Conservation (phyloP, 2,797 vertebrate species). For the Thaleichthys pacificus region DNA sequence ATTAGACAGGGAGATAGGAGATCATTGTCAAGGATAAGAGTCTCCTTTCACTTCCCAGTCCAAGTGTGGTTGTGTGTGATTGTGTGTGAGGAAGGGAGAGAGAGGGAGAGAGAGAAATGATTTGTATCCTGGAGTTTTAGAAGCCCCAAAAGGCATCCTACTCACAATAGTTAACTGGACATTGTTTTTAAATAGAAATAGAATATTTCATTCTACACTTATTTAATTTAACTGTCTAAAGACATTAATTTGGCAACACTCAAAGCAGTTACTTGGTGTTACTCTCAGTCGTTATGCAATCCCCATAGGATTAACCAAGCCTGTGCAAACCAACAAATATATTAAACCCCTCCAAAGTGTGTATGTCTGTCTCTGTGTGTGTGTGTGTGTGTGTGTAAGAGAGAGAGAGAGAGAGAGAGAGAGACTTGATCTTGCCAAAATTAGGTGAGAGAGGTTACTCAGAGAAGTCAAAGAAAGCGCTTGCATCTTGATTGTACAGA, state of each 20-base stretch:
- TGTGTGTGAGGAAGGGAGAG: not conserved
- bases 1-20: not conserved
- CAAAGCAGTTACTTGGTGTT: no score
- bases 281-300: not conserved
- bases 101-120: not conserved
- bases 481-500: not conserved
- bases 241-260: not conserved
- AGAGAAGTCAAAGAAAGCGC: not conserved
- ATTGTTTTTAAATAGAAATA: no score
- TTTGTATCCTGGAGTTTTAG: not conserved
- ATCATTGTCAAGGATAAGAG: not conserved
- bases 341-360: no score
- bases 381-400: not conserved
- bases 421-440: not conserved
- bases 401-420: not conserved
- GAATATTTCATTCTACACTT: not conserved
- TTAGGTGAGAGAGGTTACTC: not conserved
- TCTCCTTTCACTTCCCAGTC: conserved; percentile 4
- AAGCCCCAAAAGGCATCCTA: not conserved
- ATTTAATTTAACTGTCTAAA: not conserved
- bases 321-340: no score
- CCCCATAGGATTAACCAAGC: not conserved
- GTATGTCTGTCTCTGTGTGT: not conserved
- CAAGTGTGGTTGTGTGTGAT: not conserved
- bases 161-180: no score